Evolutionary conservation across 1,140 invertebrate genomes (phyloP), one percentile per base, ranked within the genome.

Genomic region (Harlomillsia oculata): DNA sequence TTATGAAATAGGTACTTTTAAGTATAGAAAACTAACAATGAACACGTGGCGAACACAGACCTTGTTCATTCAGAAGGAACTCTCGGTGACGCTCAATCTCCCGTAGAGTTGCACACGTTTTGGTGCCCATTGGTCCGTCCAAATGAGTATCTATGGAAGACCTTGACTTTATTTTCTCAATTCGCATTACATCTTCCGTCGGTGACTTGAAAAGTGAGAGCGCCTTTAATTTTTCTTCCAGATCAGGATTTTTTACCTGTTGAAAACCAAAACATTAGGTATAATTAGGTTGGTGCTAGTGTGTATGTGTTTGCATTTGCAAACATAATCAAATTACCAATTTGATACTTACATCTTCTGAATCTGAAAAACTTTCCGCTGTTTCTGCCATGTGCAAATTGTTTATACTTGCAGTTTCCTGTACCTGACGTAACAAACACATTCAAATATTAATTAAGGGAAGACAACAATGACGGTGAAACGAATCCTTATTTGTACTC

Each of bases 41-140:
- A 16, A 14, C 11, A n/a, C 20, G 50, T 2, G 9, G n/a, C n/a
- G n/a, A n/a, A 3, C 13, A 34, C 51, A 68, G 72, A 89, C 89
- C 89, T 84, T 92, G 87, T 71, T 91, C 85, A 54, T 87, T 87
- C 66, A 94, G 77, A 76, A 90, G 82, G 59, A 87, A 76, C 66
- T 90, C 82, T 40, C 89, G 75, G 71, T 89, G 90, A 69, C 84
- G 79, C 71, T 93, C 89, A 54, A 93, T 89, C 75, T 92, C 88
- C 72, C 84, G 83, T 28, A 93, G 75, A 62, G 87, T 91, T 61
- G 88, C 87, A 46, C 89, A 80, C n/a, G 89, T 89, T 67, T 87
- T 83, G 60, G 82, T 80, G 18, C 87, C 85, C 37, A 87, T 74
- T 29, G 82, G 82, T 72, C 64, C 82, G 72, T 64, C 82, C 77